These are phyloP conservation scores for Macropus fuliginosus DNA, from an alignment of 2,797 vertebrate species.

Conservation along the genomic window DNA sequence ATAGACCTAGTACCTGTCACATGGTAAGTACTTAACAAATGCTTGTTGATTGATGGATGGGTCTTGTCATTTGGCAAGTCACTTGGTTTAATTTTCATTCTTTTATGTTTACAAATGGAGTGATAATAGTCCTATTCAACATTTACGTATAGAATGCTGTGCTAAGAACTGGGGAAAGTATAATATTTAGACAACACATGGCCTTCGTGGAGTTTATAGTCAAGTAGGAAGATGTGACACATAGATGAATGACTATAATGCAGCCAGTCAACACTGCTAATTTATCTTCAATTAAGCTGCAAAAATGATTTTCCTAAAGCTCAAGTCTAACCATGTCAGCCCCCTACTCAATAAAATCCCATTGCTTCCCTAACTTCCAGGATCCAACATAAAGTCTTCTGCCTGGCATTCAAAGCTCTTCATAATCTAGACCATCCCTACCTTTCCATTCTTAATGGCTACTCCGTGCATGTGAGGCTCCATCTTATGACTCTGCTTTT, in stretches of 20 bases:
- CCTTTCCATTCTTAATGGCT: no score
- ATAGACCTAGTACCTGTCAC: not conserved
- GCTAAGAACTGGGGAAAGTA: not conserved
- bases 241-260: not conserved
- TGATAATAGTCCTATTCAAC: not conserved
- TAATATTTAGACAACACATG: not conserved
- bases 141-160: not conserved
- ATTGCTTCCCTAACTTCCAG: not conserved
- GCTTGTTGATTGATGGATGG: not conserved
- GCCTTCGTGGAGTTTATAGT: not conserved
- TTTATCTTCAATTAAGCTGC: not conserved
- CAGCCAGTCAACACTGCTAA: not conserved
- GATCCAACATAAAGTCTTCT: not conserved
- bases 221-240: not conserved
- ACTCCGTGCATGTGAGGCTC: no score
- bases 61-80: not conserved
- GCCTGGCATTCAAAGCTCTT: not conserved
- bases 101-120: not conserved
- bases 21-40: not conserved
- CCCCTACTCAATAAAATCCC: not conserved
- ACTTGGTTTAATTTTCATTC: not conserved
- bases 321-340: not conserved
- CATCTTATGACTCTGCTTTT: not conserved
- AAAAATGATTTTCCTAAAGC: not conserved
- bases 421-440: not conserved